These are phyloP conservation scores for Callaeas wilsoni DNA, from an alignment of 2,113 vertebrate genomes.

Conservation along the genomic window DNA sequence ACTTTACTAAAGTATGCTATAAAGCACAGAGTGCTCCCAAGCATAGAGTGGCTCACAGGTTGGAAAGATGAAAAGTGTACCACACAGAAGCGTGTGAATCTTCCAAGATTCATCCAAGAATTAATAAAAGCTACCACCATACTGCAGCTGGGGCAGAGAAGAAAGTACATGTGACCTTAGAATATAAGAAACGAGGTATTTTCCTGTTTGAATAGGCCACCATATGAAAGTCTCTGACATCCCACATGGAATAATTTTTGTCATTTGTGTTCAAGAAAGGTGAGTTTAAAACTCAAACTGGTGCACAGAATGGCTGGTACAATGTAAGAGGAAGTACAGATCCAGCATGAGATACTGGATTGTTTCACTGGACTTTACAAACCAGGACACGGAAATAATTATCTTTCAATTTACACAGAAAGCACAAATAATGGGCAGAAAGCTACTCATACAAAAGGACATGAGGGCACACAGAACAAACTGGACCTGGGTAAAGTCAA, in stretches of 20 bases:
- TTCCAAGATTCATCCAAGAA: neutral
- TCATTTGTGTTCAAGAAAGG: neutral
- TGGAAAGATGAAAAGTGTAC: neutral
- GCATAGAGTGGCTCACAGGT: neutral
- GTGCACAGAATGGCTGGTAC: neutral
- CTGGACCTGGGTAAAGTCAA: neutral
- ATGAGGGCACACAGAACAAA: neutral
- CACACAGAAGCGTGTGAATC: neutral
- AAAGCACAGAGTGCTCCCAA: neutral
- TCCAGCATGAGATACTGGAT: neutral
- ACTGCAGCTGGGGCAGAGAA: neutral
- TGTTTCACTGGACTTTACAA: neutral
- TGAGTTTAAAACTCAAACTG: neutral
- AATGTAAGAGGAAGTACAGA: neutral
- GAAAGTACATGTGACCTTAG: neutral
- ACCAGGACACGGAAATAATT: neutral
- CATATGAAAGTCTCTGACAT: neutral
- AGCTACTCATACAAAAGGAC: neutral
- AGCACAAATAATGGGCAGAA: neutral
- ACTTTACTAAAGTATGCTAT: neutral
- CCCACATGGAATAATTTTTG: neutral
- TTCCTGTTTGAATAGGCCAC: neutral
- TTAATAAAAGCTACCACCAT: neutral
- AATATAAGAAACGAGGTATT: neutral
- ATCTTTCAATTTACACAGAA: neutral